phyloP scores from a whole-genome alignment of 1,140 invertebrate genomes.

The Akabosia matsudoensis region DNA sequence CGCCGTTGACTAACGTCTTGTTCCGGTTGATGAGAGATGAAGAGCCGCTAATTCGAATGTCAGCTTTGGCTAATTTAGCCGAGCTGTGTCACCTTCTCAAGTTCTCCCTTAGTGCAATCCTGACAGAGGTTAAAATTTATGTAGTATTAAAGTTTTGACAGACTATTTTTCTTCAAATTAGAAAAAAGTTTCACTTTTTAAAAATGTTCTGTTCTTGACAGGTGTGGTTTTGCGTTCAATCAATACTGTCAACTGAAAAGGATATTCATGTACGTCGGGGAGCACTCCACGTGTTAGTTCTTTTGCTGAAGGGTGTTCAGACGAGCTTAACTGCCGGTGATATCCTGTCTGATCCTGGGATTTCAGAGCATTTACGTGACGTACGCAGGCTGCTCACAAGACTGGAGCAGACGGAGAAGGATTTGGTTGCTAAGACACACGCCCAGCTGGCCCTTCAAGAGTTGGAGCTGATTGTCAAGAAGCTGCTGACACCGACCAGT shows the following conservation, averaged over 20 bases:
- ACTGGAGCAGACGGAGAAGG: slow-evolving; percentile 12
- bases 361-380: slow-evolving; percentile 32
- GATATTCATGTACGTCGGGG: slow-evolving; percentile 32
- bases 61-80: slow-evolving; percentile 78
- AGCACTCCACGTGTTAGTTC: slow-evolving; percentile 33
- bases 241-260: slow-evolving; percentile 31
- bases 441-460: slow-evolving; percentile 31
- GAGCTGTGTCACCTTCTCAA: slow-evolving; percentile 74
- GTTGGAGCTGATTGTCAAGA: slow-evolving; percentile 34
- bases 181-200: too few relatives aligned
- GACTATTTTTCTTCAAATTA: too few relatives aligned
- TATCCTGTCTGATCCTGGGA: slow-evolving; percentile 5
- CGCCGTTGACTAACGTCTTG: slow-evolving; percentile 68
- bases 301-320: slow-evolving; percentile 34
- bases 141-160: not conserved
- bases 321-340: slow-evolving; percentile 10
- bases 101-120: slow-evolving; percentile 66
- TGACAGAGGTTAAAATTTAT: slow-evolving; percentile 63
- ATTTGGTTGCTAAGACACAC: slow-evolving; percentile 27
- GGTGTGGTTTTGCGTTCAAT: slow-evolving; percentile 37
- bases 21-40: slow-evolving; percentile 64
- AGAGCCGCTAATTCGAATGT: slow-evolving; percentile 72
- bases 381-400: slow-evolving; percentile 30
- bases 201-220: too few relatives aligned
- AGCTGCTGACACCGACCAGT: slow-evolving; percentile 19